Evolutionary conservation across 2,888 invertebrate species (phyloP).

Genomic region (Papilio elwesi): DNA sequence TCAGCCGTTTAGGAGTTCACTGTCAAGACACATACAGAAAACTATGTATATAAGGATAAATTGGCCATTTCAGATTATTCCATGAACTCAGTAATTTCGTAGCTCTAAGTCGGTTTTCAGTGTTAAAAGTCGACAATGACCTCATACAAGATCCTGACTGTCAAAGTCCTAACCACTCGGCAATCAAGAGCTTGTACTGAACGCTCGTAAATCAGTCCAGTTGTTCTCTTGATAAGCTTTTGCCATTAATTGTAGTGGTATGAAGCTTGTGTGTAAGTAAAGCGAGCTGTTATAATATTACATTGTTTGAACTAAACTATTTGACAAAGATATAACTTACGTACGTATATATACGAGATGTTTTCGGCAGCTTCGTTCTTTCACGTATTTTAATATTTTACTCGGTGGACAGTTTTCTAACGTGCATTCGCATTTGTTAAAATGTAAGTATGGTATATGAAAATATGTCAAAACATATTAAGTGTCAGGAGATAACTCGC

Average conservation of each 20-base stretch:
- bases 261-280: conserved; percentile 3
- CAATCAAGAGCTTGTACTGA: conserved; percentile 5
- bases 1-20: no score
- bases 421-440: no score
- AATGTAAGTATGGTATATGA: no score
- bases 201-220: conserved; percentile 14
- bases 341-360: not conserved
- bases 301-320: conserved; percentile 23
- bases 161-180: not conserved
- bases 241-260: conserved; percentile 8
- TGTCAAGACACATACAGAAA: no score
- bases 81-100: not conserved
- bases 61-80: no score
- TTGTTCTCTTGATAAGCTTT: conserved; percentile 9
- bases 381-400: not conserved
- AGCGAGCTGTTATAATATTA: conserved; percentile 35
- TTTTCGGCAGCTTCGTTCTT: not conserved
- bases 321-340: not conserved
- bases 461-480: no score
- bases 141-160: not conserved
- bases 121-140: not conserved
- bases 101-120: not conserved
- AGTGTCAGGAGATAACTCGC: no score
- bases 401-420: not conserved
- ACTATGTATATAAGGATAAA: no score